Conservation (phyloP, 1,140 invertebrate species). For the Tribolium madens region DNA sequence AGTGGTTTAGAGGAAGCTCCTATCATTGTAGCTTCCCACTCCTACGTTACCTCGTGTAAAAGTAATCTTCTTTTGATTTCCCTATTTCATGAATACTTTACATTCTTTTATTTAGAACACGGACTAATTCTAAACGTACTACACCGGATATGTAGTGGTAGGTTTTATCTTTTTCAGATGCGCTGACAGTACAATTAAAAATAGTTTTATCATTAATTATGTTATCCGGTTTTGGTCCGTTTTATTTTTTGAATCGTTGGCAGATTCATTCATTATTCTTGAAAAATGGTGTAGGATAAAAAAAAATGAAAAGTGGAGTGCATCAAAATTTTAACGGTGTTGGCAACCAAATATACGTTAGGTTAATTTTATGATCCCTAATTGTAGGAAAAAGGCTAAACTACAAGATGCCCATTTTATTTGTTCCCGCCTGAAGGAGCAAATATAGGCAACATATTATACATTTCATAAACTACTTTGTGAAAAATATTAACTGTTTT, state of each 20-base stretch:
- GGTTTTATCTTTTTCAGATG: neutral
- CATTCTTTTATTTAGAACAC: constrained; percentile 27
- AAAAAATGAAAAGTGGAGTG: too few relatives aligned
- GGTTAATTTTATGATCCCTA: too few relatives aligned
- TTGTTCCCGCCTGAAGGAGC: too few relatives aligned
- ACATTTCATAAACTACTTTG: too few relatives aligned
- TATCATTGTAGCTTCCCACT: constrained; percentile 22
- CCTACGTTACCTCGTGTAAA: constrained; percentile 26
- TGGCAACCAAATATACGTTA: too few relatives aligned
- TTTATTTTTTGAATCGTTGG: neutral
- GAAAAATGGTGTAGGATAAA: too few relatives aligned
- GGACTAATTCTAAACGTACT: constrained; percentile 5
- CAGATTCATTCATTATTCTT: neutral
- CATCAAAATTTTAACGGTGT: too few relatives aligned
- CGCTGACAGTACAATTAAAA: neutral
- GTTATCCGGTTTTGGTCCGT: neutral
- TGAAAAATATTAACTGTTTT: too few relatives aligned
- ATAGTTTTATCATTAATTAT: neutral
- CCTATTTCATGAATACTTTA: constrained; percentile 28
- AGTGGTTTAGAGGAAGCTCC: constrained; percentile 10
- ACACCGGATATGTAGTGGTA: constrained; percentile 23
- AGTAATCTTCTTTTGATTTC: constrained; percentile 28
- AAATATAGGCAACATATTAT: too few relatives aligned
- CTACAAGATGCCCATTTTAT: too few relatives aligned
- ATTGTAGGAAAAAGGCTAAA: too few relatives aligned